Conservation (phyloP, 2,797 vertebrate genomes). For the Lepilemur septentrionalis region DNA sequence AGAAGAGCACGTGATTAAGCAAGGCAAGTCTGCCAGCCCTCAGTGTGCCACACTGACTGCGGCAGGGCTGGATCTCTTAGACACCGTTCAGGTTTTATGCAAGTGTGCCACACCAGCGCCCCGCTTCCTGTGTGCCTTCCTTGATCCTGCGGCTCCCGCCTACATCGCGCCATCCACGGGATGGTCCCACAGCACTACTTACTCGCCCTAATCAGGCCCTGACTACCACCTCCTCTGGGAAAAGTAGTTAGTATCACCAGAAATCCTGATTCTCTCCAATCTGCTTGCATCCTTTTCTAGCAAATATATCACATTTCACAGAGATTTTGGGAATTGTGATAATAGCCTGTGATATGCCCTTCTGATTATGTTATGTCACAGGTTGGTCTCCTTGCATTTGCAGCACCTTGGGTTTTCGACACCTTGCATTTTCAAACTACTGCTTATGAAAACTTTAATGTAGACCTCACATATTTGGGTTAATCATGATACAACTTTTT, state of each 20-base stretch:
- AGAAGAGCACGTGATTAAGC: background rate
- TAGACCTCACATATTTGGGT: background rate
- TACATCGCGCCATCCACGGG: background rate
- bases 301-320: background rate
- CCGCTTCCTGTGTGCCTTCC: background rate
- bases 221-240: background rate
- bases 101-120: background rate
- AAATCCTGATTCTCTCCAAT: background rate
- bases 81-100: background rate
- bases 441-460: background rate
- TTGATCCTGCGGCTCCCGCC: background rate
- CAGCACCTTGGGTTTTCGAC: too few relatives aligned
- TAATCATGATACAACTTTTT: background rate
- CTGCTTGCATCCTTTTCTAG: background rate
- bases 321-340: background rate
- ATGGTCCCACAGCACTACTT: accelerated
- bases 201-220: background rate
- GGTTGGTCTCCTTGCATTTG: background rate
- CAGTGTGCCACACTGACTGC: accelerated
- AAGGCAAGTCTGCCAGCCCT: background rate
- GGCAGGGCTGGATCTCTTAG: background rate
- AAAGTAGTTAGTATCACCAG: background rate
- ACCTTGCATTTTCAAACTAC: background rate
- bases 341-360: too few relatives aligned
- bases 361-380: background rate